Conservation (phyloP, 1,140 invertebrate genomes). For the Tribolium castaneum region DNA sequence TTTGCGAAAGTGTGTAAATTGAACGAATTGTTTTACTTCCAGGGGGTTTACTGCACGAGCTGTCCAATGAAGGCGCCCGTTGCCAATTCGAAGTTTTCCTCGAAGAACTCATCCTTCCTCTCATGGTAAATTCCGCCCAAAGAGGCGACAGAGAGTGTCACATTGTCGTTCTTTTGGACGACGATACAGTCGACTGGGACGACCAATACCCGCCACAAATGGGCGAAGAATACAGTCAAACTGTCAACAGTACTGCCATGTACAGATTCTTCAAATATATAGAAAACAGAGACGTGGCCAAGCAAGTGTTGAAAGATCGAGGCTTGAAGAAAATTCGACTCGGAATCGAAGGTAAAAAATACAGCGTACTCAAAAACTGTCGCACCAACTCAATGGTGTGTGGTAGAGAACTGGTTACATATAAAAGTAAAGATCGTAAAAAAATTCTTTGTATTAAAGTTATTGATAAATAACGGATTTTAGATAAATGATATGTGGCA, state of each 20-base stretch:
- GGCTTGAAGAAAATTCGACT: slow-evolving; percentile 99
- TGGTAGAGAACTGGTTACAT: too few species aligned
- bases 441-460: too few species aligned
- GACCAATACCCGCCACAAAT: slow-evolving; percentile 98
- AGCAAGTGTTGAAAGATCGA: slow-evolving; percentile 97
- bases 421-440: too few species aligned
- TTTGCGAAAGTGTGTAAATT: too few species aligned
- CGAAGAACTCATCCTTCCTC: slow-evolving; percentile 93
- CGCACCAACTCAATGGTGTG: too few species aligned
- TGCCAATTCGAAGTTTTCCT: slow-evolving; percentile 97
- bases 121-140: slow-evolving; percentile 96
- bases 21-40: slow-evolving; percentile 42
- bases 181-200: slow-evolving; percentile 98
- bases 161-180: slow-evolving; percentile 95
- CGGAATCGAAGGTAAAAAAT: slow-evolving; percentile 93
- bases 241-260: slow-evolving; percentile 90
- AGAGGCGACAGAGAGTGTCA: slow-evolving; percentile 90
- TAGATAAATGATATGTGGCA: too few species aligned
- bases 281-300: slow-evolving; percentile 98
- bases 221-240: slow-evolving; percentile 98
- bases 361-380: too few species aligned
- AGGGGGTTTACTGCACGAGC: slow-evolving; percentile 96
- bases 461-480: too few species aligned
- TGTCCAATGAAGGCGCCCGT: slow-evolving; percentile 98
- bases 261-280: slow-evolving; percentile 99